These are phyloP conservation scores for Mellilla xanthometata DNA, from an alignment of 2,888 invertebrate genomes.

Conservation along the genomic window DNA sequence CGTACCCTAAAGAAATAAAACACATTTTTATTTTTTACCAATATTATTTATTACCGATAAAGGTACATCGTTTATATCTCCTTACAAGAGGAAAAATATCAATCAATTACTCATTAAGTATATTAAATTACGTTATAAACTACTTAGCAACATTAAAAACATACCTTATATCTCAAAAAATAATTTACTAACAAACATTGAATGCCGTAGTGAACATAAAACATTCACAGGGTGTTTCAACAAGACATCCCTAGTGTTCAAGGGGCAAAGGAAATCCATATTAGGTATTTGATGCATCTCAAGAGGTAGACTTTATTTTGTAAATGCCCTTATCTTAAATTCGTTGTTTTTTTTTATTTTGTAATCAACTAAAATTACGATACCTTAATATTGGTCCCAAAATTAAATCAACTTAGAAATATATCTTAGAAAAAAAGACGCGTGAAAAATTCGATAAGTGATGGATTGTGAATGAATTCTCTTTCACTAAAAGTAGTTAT, in stretches of 20 bases:
- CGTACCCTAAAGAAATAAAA: conserved; percentile 42
- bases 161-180: conserved; percentile 80
- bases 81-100: conserved; percentile 64
- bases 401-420: conserved; percentile 17
- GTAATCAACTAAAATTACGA: not conserved
- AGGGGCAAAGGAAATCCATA: no score
- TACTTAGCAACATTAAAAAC: conserved; percentile 77
- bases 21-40: conserved; percentile 40
- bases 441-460: not conserved
- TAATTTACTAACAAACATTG: conserved; percentile 79
- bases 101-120: conserved; percentile 60
- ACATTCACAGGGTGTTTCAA: conserved; percentile 21
- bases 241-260: conserved; percentile 16
- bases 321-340: conserved; percentile 12
- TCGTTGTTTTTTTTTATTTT: no score
- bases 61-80: conserved; percentile 63
- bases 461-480: not conserved
- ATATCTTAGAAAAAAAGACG: conserved; percentile 6
- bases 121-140: conserved; percentile 78
- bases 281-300: conserved; percentile 1
- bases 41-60: conserved; percentile 68
- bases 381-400: conserved; percentile 15
- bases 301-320: conserved; percentile 14
- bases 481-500: conserved; percentile 1
- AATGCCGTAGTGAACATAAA: conserved; percentile 26